Evolutionary conservation across 2,113 vertebrate species (phyloP), one percentile per base, ranked within the genome.

Genomic region (Glareola pratincola): DNA sequence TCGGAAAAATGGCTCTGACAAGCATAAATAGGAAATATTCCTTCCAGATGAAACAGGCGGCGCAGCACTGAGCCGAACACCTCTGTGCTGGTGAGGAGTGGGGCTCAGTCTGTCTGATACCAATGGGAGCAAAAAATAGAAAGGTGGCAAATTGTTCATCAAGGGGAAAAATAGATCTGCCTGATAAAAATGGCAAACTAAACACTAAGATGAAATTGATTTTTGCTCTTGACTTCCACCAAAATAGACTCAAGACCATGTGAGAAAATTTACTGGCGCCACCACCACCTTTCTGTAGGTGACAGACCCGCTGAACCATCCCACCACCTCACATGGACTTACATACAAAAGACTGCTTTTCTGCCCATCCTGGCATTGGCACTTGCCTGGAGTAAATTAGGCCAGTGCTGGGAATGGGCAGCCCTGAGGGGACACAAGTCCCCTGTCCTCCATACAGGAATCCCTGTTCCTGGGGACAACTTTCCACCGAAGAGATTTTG

Each of bases 11-110:
- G 26, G 77, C n/a, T 85, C 81, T 90, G 83, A 92, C 79, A 91
- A 63, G 51, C 69, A 66, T 72, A 87, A 94, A 92, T 72, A 94
- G 86, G 68, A 93, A 96, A 94, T 80, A 45, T 12, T 93, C 75
- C 39, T 92, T 94, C 51, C 64, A 77, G 80, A 60, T 36, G 20
- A 81, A 86, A 81, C 24, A 83, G 32, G 54, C 9, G 3, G 17
- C 0, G 1, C 30, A 90, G 66, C 21, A 18, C 63, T 60, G 50
- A 88, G 62, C 27, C 59, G 68, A 78, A 75, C 3, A 21, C 22
- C 71, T 64, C 68, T 60, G 12, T n/a, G 59, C 47, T 84, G 79
- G 51, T 53, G 36, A 88, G 76, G 88, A 75, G 29, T 84, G 56
- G 0, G 2, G 45, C 37, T 82, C 43, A 39, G 63, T 32, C 34